phyloP scores from a whole-genome alignment of 2,797 vertebrate species.

The Perodicticus potto region DNA sequence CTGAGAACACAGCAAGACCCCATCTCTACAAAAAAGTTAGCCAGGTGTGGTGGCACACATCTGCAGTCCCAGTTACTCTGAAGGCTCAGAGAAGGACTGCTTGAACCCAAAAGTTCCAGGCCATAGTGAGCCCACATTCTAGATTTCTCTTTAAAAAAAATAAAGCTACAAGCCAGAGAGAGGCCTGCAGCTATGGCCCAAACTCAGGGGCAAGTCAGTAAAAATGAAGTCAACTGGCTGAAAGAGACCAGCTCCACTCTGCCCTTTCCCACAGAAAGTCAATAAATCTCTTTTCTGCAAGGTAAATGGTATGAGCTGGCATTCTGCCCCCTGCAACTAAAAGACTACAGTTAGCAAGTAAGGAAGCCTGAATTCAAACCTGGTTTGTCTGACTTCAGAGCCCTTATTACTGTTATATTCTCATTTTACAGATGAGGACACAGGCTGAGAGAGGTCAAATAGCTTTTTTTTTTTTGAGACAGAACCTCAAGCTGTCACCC shows the following conservation, averaged over 20 bases:
- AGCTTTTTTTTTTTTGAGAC: not conserved
- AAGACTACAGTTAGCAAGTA: not conserved
- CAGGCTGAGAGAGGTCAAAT: conserved; percentile 29
- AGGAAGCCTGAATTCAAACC: conserved; percentile 27
- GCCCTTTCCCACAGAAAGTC: conserved; percentile 30
- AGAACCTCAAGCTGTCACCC: too few species aligned
- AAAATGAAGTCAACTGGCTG: not conserved
- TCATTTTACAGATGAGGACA: conserved; percentile 42
- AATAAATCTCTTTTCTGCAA: not conserved
- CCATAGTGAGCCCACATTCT: not conserved
- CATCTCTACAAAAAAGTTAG: not conserved
- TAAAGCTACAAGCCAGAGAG: not conserved
- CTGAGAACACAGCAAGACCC: not conserved
- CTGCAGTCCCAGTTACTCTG: not conserved
- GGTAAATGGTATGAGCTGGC: not conserved
- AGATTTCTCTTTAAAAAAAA: not conserved
- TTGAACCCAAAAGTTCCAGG: not conserved
- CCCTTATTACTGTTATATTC: not conserved
- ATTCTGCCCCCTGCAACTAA: not conserved
- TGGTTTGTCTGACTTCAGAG: conserved; percentile 24
- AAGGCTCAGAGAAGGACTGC: not conserved
- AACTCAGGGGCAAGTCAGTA: not conserved
- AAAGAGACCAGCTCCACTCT: not conserved
- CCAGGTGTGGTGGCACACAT: not conserved
- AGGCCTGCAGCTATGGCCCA: not conserved